Conservation (phyloP, 2,113 vertebrate species). For the Sterna hirundo region DNA sequence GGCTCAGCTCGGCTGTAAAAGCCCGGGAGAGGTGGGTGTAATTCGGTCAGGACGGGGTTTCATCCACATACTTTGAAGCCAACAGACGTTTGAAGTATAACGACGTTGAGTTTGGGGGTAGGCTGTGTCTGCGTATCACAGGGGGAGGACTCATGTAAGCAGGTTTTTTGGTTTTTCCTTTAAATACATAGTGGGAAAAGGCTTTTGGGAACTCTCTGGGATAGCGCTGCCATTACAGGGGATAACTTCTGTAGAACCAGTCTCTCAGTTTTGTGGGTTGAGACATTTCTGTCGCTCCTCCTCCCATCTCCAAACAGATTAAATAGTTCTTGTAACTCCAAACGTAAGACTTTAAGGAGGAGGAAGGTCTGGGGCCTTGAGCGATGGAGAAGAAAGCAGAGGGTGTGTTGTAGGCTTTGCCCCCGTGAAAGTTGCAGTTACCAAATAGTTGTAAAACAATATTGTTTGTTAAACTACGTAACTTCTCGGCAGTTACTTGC, state of each 20-base stretch:
- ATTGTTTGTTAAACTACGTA: not conserved
- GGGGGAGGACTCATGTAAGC: not conserved
- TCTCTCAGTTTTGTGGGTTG: not conserved
- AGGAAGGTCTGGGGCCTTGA: not conserved
- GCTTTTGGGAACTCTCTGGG: not conserved
- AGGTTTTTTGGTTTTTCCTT: not conserved
- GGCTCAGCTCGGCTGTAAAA: not conserved
- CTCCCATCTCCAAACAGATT: not conserved
- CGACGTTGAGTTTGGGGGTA: not conserved
- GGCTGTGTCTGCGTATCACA: not conserved
- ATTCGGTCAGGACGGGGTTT: not conserved
- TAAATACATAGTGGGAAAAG: not conserved
- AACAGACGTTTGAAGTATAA: not conserved
- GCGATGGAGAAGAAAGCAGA: not conserved
- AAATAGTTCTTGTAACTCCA: not conserved
- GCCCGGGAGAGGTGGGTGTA: not conserved
- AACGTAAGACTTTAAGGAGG: not conserved
- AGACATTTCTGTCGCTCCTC: not conserved
- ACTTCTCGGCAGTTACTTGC: not conserved
- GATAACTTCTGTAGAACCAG: not conserved
- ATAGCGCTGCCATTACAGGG: not conserved
- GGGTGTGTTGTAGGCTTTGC: not conserved
- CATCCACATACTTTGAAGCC: not conserved
- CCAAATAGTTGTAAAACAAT: not conserved
- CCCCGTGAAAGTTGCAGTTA: not conserved